Base-by-base conservation (phyloP, 2,797 vertebrate species). In the Otolemur crassicaudatus region DNA sequence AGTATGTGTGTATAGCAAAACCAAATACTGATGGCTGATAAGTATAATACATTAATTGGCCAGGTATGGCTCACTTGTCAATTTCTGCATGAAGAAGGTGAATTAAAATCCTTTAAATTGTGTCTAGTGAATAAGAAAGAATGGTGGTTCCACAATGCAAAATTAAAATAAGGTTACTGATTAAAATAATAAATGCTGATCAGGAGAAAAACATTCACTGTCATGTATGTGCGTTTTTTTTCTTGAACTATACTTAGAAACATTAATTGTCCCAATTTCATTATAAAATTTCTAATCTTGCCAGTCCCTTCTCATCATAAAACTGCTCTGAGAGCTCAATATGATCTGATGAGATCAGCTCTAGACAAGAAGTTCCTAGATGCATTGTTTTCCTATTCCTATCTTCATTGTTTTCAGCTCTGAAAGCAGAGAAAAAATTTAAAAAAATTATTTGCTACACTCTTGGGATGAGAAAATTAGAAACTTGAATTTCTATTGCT, bases 401-500 rank as follows among this genome's bases (percentile, higher is more conserved):
- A 67, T 60, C 60, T 46, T 25, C 77, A 53, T 72, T 73, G 3
- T n/a, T 63, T 72, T 73, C 29, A 90, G 14, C 4, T 93, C 10
- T 65, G 61, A 87, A 90, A 80, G 2, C 63, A 2, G 58, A 20
- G 49, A 13, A 0, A 49, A 81, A 37, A 37, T 37, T 37, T 9
- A 29, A 13, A 82, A 40, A 4, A 31, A 46, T 43, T 80, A 25
- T 91, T 89, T 67, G 6, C 19, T 83, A 3, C 31, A 27, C 13
- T 69, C 12, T 87, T 10, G 19, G n/a, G 10, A 95, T 67, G 16
- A 81, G 56, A 85, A 20, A 56, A 85, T 3, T 58, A 20, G 12
- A 94, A 76, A 87, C 25, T 43, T 22, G 80, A 7, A 75, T 94
- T 82, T 92, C 16, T 73, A 49, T 87, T 76, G 65, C 60, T 69